Conservation (phyloP, 2,888 invertebrate species). For the Amiota mariae region DNA sequence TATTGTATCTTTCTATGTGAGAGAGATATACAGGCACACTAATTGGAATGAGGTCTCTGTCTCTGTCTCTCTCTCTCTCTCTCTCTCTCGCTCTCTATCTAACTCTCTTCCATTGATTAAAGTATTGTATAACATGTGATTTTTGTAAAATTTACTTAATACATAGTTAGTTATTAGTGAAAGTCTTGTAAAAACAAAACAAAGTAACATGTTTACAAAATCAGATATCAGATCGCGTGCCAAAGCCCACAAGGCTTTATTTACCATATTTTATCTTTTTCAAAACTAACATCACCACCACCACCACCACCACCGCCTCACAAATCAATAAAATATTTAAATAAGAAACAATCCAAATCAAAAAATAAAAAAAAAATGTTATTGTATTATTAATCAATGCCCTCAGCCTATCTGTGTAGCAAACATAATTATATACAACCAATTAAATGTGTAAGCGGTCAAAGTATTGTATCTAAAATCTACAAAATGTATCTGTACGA, state of each 20-base stretch:
- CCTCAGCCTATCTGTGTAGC: background rate
- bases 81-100: background rate
- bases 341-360: background rate
- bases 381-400: background rate
- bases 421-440: conserved; percentile 22
- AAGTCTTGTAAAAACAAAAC: background rate
- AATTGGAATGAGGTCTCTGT: background rate
- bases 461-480: conserved; percentile 4
- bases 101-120: too few relatives aligned
- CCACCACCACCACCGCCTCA: background rate
- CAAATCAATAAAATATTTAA: conserved; percentile 13
- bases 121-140: background rate
- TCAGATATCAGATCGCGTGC: conserved; percentile 10
- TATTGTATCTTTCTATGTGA: background rate
- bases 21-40: background rate
- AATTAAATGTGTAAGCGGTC: conserved; percentile 26
- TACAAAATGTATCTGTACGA: background rate
- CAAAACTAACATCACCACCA: background rate
- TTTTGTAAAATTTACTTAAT: background rate
- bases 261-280: background rate
- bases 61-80: background rate
- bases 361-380: too few relatives aligned
- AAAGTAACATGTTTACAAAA: too few relatives aligned
- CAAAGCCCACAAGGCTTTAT: background rate
- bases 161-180: background rate